Conservation (phyloP, 1,140 invertebrate genomes). For the Anoplolepis gracilipes region DNA sequence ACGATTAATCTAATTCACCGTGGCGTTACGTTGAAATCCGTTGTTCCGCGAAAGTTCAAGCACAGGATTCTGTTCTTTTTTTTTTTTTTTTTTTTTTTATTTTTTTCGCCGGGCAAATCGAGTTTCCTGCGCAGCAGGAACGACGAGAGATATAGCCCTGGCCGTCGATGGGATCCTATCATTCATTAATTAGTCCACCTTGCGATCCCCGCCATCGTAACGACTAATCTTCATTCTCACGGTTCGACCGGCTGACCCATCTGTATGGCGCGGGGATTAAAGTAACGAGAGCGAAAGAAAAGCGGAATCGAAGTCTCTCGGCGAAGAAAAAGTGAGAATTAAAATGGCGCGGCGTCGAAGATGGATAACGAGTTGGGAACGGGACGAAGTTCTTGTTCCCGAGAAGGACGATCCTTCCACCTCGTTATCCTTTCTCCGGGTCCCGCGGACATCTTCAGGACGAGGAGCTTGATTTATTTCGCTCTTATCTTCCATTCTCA, state of each 20-base stretch:
- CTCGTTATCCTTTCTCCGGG: slow-evolving; percentile 64
- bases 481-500: slow-evolving; percentile 37
- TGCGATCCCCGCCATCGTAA: slow-evolving; percentile 52
- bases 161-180: slow-evolving; percentile 55
- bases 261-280: slow-evolving; percentile 28
- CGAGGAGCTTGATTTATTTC: slow-evolving; percentile 63
- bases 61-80: slow-evolving; percentile 10
- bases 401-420: slow-evolving; percentile 41
- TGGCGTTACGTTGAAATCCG: slow-evolving; percentile 11
- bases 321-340: slow-evolving; percentile 65
- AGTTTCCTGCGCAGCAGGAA: slow-evolving; percentile 53
- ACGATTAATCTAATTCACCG: slow-evolving; percentile 55
- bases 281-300: slow-evolving; percentile 64
- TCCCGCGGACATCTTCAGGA: slow-evolving; percentile 37
- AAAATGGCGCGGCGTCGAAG: slow-evolving; percentile 61
- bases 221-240: slow-evolving; percentile 43
- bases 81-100: not conserved
- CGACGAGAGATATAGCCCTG: slow-evolving; percentile 35
- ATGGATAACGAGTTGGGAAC: slow-evolving; percentile 63
- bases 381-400: slow-evolving; percentile 48
- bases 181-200: slow-evolving; percentile 72
- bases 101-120: slow-evolving; percentile 43
- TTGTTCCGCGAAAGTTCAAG: not conserved
- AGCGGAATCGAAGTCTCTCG: slow-evolving; percentile 35
- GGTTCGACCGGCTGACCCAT: slow-evolving; percentile 11